phyloP scores from a whole-genome alignment of 2,888 invertebrate species.

The Lithophane leautieri region DNA sequence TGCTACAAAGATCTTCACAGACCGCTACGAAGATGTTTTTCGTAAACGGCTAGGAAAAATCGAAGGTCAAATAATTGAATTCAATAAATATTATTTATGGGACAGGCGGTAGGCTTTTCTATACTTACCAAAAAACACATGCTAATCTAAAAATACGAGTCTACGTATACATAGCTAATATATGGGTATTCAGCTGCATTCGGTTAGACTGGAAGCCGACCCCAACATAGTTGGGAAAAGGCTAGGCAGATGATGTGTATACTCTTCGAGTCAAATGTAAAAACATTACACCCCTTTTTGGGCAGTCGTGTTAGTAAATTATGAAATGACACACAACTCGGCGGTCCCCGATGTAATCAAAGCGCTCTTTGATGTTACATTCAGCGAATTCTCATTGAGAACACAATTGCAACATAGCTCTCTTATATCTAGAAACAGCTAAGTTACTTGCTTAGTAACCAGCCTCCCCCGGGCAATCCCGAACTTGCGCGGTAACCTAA shows the following conservation, averaged over 20 bases:
- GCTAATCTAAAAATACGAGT: neutral
- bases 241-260: neutral
- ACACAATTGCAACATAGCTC: slow-evolving; percentile 43
- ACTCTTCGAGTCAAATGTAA: slow-evolving; percentile 20
- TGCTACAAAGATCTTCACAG: neutral
- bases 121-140: neutral
- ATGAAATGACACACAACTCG: slow-evolving; percentile 37
- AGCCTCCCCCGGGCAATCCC: slow-evolving; percentile 43
- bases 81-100: neutral
- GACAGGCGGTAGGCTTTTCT: neutral
- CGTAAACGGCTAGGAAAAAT: neutral
- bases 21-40: neutral
- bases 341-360: slow-evolving; percentile 44
- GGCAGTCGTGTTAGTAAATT: slow-evolving; percentile 21
- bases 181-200: too few species aligned
- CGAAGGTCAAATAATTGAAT: neutral
- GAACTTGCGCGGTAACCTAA: slow-evolving; percentile 39
- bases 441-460: slow-evolving; percentile 48
- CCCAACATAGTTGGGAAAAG: too few species aligned
- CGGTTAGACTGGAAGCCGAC: too few species aligned
- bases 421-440: slow-evolving; percentile 25
- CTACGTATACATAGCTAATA: neutral
- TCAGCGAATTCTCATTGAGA: slow-evolving; percentile 42
- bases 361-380: slow-evolving; percentile 36
- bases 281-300: too few species aligned